Conservation (phyloP, 53 echinoderm and acorn worm genomes). For the Henricia sp. region DNA sequence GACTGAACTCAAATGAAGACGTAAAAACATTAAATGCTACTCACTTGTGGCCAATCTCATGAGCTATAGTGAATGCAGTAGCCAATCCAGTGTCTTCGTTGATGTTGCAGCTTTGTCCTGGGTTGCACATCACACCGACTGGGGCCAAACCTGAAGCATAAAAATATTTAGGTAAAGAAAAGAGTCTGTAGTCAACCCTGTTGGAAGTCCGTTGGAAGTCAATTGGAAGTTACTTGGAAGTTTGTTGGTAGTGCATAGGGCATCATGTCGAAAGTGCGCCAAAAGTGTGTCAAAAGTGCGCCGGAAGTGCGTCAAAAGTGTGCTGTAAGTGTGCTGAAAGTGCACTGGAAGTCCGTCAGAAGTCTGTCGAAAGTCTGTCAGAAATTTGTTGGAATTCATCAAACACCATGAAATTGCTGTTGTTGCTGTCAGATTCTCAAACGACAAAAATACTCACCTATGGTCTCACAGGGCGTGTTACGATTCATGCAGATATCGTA, state of each 20-base stretch:
- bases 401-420: neutral
- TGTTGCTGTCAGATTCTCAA: too few species aligned
- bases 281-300: too few species aligned
- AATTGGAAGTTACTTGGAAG: too few species aligned
- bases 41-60: conserved; percentile 99
- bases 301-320: too few species aligned
- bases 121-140: conserved; percentile 94
- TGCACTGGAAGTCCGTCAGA: too few species aligned
- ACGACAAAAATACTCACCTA: conserved; percentile 95
- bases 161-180: conserved; percentile 1
- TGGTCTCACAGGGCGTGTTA: conserved; percentile 88
- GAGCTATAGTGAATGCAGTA: conserved; percentile 96
- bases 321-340: too few species aligned
- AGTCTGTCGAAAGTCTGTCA: too few species aligned
- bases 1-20: too few species aligned
- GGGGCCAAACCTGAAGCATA: conserved; percentile 82
- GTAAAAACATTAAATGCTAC: conserved; percentile 47
- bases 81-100: conserved; percentile 97
- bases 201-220: too few species aligned
- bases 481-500: conserved; percentile 83
- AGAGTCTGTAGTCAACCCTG: too few species aligned
- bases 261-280: too few species aligned
- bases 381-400: neutral
- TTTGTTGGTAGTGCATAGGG: neutral
- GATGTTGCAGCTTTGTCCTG: conserved; percentile 92